Evolutionary conservation across 1,140 invertebrate genomes (phyloP), one percentile per base, ranked within the genome.

Genomic region (Ceratosolen fusciceps): DNA sequence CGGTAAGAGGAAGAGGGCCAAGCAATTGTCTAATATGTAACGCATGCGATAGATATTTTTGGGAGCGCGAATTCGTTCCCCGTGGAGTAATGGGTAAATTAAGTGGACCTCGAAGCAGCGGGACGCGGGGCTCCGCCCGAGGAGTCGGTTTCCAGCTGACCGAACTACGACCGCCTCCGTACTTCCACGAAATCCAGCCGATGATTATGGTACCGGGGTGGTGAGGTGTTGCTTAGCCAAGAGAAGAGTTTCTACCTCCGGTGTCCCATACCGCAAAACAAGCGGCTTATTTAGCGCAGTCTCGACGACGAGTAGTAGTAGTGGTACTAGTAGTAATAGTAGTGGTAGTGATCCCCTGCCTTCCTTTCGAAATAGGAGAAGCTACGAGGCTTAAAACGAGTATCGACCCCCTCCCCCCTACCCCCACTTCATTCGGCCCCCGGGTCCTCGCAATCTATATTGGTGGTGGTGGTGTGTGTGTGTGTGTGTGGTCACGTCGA

Each of bases 321-420:
- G n/a, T n/a, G n/a, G n/a, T n/a, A n/a, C n/a, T n/a, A n/a, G n/a
- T n/a, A n/a, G n/a, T n/a, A n/a, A n/a, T n/a, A n/a, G n/a, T n/a
- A n/a, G n/a, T n/a, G n/a, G n/a, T n/a, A n/a, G n/a, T n/a, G n/a
- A n/a, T n/a, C n/a, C n/a, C n/a, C n/a, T n/a, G n/a, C n/a, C 5
- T 34, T 31, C 72, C 37, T 39, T 74, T 74, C 54, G 58, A 74
- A 79, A 79, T 79, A 67, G 60, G 58, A 79, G 71, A 74, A 26
- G 31, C 16, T 21, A 47, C 26, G n/a, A n/a, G 24, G 52, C 5
- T 29, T 39, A 34, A 26, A 5, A 31, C 26, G 12, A 19, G 9
- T 52, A 31, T 52, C 39, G 19, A 47, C 19, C 4, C 34, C 67
- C 62, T 78, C 72, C 49, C 72, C 26, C 26, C 47, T 71, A 26